Conservation (phyloP, 2,888 invertebrate genomes). For the Erebia ligea region DNA sequence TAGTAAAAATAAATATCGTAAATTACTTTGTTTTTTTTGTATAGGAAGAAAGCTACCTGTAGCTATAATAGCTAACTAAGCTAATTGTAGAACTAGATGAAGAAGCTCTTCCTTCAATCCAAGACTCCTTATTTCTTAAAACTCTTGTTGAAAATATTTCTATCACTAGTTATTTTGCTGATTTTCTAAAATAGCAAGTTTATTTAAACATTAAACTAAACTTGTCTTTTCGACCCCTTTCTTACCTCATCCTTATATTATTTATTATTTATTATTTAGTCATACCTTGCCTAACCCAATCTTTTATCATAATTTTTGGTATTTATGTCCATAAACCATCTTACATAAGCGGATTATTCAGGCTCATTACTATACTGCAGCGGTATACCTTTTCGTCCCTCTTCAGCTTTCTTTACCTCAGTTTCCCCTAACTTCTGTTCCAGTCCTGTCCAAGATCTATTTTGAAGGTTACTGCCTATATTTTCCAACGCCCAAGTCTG, state of each 20-base stretch:
- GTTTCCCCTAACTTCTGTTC: constrained; percentile 91
- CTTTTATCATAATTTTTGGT: not conserved
- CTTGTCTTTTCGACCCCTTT: too few relatives aligned
- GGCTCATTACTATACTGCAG: constrained; percentile 86
- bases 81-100: too few relatives aligned
- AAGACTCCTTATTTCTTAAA: too few relatives aligned
- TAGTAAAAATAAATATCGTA: constrained; percentile 40
- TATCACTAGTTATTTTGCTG: not conserved
- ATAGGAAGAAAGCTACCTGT: not conserved
- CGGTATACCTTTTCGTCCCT: constrained; percentile 91
- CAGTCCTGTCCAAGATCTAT: constrained; percentile 93
- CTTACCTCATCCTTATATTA: too few relatives aligned
- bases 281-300: not conserved
- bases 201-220: too few relatives aligned
- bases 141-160: not conserved
- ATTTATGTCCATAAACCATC: too few relatives aligned
- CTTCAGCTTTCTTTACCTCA: constrained; percentile 85
- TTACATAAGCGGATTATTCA: not conserved
- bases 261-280: too few relatives aligned
- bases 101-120: too few relatives aligned
- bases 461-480: constrained; percentile 85
- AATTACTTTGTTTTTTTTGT: constrained; percentile 36
- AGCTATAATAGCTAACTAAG: too few relatives aligned
- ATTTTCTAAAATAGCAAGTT: not conserved
- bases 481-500: constrained; percentile 79